Percentiles rank a stretch among this genome's conserved stretches.
These are phyloP conservation scores for Tapirus indicus DNA, from an alignment of 2,797 vertebrate species.

Conservation along the genomic window DNA sequence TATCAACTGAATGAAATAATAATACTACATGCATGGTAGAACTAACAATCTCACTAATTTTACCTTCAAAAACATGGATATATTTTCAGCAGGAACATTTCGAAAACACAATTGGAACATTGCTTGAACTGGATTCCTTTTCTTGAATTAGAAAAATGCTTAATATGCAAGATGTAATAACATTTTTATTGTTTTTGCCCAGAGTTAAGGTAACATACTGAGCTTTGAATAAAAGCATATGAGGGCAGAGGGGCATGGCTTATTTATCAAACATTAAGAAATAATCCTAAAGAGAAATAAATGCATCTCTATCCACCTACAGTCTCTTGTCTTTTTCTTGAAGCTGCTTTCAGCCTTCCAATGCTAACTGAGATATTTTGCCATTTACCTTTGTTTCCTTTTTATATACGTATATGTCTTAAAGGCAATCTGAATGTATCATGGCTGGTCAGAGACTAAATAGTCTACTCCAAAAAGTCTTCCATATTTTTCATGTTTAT, in stretches of 20 bases:
- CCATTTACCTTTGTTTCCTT: neutral
- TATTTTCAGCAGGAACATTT: constrained; percentile 38
- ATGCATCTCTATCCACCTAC: neutral
- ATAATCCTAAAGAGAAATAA: constrained; percentile 32
- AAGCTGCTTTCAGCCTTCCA: neutral
- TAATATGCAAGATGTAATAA: neutral
- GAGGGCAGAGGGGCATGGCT: neutral
- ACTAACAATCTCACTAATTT: neutral
- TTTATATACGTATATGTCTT: neutral
- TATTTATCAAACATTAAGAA: constrained; percentile 31
- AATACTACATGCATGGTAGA: neutral
- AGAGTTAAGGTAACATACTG: neutral
- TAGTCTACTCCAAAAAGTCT: neutral
- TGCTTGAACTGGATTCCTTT: neutral
- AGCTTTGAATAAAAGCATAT: neutral
- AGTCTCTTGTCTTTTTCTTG: neutral
- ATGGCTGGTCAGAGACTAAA: neutral
- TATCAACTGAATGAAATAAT: neutral
- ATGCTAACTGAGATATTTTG: neutral
- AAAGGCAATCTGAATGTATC: neutral
- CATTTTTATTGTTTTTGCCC: neutral
- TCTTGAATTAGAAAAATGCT: neutral
- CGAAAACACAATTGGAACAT: neutral
- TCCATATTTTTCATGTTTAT: neutral
- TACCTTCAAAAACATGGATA: neutral